Evolutionary conservation across 2,113 vertebrate genomes (phyloP).

Genomic region (Thamnophis sirtalis): DNA sequence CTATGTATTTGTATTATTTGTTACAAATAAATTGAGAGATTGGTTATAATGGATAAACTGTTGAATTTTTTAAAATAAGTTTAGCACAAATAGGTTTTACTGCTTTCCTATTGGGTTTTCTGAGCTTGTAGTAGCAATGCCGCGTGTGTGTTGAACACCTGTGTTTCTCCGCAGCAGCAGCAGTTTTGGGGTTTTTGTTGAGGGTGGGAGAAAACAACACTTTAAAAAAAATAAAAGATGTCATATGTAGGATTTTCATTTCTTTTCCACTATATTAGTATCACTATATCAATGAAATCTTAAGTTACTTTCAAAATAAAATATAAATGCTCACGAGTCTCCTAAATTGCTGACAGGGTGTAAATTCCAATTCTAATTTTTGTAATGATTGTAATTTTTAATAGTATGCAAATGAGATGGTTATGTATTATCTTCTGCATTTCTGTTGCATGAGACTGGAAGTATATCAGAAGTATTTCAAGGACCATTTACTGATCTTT

Average conservation of each 20-base stretch:
- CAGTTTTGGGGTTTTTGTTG: not conserved
- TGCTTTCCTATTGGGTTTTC: not conserved
- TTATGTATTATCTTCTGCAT: not conserved
- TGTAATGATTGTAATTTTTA: not conserved
- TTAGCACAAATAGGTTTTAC: not conserved
- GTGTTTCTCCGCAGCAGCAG: not conserved
- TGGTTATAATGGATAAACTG: not conserved
- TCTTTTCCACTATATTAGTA: not conserved
- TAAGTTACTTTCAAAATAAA: not conserved
- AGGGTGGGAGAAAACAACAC: not conserved
- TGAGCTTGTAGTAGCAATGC: not conserved
- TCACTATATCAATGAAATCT: not conserved
- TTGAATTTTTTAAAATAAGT: not conserved
- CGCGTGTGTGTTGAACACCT: not conserved
- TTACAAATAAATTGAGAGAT: not conserved
- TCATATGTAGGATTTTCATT: not conserved
- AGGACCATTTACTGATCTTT: not conserved
- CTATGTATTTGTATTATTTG: not conserved
- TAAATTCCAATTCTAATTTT: not conserved
- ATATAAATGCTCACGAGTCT: not conserved
- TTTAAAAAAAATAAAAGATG: not conserved
- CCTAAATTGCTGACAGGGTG: not conserved
- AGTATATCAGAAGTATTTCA: not conserved
- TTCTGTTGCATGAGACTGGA: not conserved
- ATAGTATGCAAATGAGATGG: not conserved